Evolutionary conservation across 2,113 vertebrate genomes (phyloP).

Genomic region (Callospermophilus lateralis): DNA sequence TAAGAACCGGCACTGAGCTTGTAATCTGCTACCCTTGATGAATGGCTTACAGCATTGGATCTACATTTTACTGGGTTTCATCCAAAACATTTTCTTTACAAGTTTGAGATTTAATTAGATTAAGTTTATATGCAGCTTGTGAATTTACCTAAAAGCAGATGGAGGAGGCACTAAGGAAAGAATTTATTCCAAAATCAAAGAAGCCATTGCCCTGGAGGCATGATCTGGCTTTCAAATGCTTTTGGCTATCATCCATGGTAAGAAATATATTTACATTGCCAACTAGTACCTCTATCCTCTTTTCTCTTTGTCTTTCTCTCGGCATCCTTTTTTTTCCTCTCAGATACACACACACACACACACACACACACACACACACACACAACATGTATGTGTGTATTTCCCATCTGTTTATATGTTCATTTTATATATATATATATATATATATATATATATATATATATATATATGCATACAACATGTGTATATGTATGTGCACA

Average conservation of each 20-base stretch:
- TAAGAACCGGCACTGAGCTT: not conserved
- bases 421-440: not conserved
- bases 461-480: no score
- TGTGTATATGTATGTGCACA: not conserved
- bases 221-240: conserved; percentile 42
- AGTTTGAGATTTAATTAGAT: conserved; percentile 56
- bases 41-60: conserved; percentile 20
- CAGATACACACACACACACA: not conserved
- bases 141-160: conserved; percentile 68
- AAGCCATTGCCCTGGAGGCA: conserved; percentile 34
- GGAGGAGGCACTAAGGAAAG: conserved; percentile 38
- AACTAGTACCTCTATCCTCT: not conserved
- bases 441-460: no score
- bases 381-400: not conserved
- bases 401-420: not conserved
- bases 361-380: not conserved
- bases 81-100: conserved; percentile 47
- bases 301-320: not conserved
- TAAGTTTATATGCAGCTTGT: conserved; percentile 66
- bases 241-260: conserved; percentile 49
- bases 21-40: conserved; percentile 22
- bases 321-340: not conserved
- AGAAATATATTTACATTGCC: conserved; percentile 56
- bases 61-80: conserved; percentile 46
- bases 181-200: conserved; percentile 66